Evolutionary conservation across 2,113 vertebrate genomes (phyloP), one percentile per base, ranked within the genome.

Genomic region (Vidua macroura): DNA sequence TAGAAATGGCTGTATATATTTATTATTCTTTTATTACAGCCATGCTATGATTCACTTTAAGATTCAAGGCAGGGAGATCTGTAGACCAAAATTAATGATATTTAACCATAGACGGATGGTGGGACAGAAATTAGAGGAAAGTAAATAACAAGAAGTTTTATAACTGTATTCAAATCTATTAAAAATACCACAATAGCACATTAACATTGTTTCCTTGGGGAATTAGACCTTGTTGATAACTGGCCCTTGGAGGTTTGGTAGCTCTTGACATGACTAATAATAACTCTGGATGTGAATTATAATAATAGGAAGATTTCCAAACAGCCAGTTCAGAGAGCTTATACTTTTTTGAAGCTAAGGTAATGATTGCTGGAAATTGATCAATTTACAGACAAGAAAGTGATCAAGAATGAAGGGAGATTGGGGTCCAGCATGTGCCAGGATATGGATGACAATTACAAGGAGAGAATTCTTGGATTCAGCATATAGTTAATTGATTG

Each of bases 391-490:
- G 5, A 19, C 14, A 51, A 63, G 46, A 69, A 55, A 39, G 8
- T n/a, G 10, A 73, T 20, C 20, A 82, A 70, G 33, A 88, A 13
- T 0, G 0, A 2, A 15, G 7, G 6, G 21, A 83, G 3, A 70
- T 2, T 67, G 17, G 41, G 13, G 11, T 1, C 7, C 46, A 11
- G 3, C 15, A 37, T 35, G 7, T 23, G 4, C 8, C 60, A 51
- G 43, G 48, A 12, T 13, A 3, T 43, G 16, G 10, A 7, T 39
- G 49, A n/a, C 11, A 66, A 8, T 7, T 27, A 51, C 0, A 0
- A 79, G 18, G 33, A 73, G 10, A 24, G 1, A 93, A 72, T 62
- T 37, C 24, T 66, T 74, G 31, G 7, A 46, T 77, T 66, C 27
- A 51, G 6, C 19, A 44, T 9, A 12, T 52, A 84, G 56, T 2